Conservation (phyloP, 2,113 vertebrate species). For the Muntiacus reevesi region DNA sequence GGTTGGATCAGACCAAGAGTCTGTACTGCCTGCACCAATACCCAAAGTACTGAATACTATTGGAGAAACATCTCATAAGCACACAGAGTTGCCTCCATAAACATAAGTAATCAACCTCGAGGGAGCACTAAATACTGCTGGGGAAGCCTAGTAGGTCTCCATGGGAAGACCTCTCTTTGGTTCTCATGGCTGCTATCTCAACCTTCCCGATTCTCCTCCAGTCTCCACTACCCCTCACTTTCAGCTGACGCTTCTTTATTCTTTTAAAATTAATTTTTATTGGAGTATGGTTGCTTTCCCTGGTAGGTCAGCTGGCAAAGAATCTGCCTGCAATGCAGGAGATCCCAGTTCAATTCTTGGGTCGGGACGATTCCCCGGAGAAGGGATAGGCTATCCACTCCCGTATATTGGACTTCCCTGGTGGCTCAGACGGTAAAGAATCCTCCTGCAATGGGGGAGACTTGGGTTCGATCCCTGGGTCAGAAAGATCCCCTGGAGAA, state of each 20-base stretch:
- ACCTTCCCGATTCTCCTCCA: background rate
- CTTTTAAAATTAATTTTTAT: background rate
- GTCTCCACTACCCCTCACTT: background rate
- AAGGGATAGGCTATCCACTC: background rate
- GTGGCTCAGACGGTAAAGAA: background rate
- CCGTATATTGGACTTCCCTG: background rate
- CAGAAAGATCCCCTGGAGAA: background rate
- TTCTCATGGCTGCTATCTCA: background rate
- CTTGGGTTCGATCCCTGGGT: background rate
- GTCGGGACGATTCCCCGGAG: background rate
- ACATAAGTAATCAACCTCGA: background rate
- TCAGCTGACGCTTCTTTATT: background rate
- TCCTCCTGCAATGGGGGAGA: background rate
- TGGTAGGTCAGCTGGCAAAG: background rate
- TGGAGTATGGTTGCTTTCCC: background rate
- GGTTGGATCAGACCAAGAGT: background rate
- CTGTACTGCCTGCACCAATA: background rate
- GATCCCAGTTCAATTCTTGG: background rate
- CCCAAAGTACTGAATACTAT: background rate
- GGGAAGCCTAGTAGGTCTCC: background rate
- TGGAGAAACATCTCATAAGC: background rate
- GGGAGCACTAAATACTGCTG: too few relatives aligned
- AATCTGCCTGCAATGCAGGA: background rate
- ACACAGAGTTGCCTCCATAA: background rate
- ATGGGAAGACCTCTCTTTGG: background rate